A percentile compares a stretch with the other conserved stretches of the same genome.
Conservation (phyloP, 2,888 invertebrate species). For the Sussaba pulchella region DNA sequence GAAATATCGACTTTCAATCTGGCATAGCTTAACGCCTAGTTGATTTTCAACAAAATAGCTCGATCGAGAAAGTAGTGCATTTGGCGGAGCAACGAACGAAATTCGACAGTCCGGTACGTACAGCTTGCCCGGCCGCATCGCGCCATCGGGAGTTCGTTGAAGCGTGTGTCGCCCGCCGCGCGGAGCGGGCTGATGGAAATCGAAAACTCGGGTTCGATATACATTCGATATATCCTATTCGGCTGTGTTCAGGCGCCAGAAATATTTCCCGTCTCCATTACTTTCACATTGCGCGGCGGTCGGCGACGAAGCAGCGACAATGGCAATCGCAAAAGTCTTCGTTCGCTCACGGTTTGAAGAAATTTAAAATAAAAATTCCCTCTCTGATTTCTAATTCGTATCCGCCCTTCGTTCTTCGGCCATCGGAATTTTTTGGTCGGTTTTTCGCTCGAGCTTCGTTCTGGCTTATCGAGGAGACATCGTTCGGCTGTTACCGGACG, state of each 20-base stretch:
- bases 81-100: constrained; percentile 54
- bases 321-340: not conserved
- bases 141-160: constrained; percentile 48
- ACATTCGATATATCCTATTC: constrained; percentile 13
- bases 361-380: constrained; percentile 32
- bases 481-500: constrained; percentile 65
- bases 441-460: constrained; percentile 38
- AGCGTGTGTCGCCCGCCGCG: constrained; percentile 39
- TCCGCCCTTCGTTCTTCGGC: not conserved
- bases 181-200: constrained; percentile 49
- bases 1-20: constrained; percentile 79
- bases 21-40: constrained; percentile 78
- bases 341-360: not conserved
- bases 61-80: constrained; percentile 62
- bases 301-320: constrained; percentile 7
- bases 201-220: constrained; percentile 39
- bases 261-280: constrained; percentile 44
- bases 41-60: constrained; percentile 78
- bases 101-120: constrained; percentile 51
- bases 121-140: constrained; percentile 50
- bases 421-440: constrained; percentile 14
- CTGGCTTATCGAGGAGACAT: constrained; percentile 55
- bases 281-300: constrained; percentile 19
- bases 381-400: constrained; percentile 20
- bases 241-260: constrained; percentile 37